Conservation (phyloP, 2,113 vertebrate genomes). For the Xiphorhynchus elegans region DNA sequence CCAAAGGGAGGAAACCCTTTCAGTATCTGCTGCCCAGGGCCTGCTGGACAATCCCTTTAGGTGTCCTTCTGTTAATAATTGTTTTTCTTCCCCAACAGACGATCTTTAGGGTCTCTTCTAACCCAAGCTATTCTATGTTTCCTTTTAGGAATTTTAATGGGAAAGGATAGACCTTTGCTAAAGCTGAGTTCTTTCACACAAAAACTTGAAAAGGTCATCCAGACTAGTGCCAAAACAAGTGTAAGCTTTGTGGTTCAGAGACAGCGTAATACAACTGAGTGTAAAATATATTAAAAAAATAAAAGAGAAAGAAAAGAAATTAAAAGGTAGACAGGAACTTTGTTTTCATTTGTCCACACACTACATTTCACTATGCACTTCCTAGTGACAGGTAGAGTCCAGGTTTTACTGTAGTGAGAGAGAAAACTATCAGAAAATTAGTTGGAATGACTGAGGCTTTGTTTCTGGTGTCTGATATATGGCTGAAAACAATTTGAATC, state of each 20-base stretch:
- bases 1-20: no score
- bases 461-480: neutral
- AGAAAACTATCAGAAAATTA: neutral
- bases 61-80: no score
- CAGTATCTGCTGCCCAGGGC: no score
- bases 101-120: neutral
- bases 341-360: neutral
- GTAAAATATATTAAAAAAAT: neutral
- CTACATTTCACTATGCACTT: neutral
- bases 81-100: no score
- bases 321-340: neutral
- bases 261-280: neutral
- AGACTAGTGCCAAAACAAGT: neutral
- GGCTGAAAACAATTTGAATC: neutral
- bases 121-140: neutral
- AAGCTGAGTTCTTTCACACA: neutral
- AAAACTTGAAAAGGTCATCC: neutral
- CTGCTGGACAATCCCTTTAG: no score
- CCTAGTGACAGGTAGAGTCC: neutral
- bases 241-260: neutral
- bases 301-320: neutral
- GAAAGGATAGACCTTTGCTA: neutral
- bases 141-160: neutral
- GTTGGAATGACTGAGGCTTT: neutral
- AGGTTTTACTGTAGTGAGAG: neutral